Base-by-base conservation (phyloP, 2,797 vertebrate genomes). In the Tapirus indicus region DNA sequence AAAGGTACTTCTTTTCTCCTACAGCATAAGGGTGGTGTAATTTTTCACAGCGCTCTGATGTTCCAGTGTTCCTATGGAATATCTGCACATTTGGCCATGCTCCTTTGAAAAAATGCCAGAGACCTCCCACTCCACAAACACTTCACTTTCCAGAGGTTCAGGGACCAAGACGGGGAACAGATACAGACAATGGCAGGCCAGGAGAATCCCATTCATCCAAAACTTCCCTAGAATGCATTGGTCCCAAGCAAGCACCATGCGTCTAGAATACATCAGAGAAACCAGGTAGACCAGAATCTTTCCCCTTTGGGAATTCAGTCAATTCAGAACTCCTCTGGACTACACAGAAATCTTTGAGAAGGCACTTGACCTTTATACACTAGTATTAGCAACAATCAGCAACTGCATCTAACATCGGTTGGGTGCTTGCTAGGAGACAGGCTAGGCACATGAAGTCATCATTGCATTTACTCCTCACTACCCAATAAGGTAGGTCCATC, bases 331-430 rank as follows among this genome's bases (percentile, higher is more conserved):
- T 94, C 74, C 16, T 74, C 60, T 16, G 44, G 71, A 78, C 52
- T 82, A 62, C 29, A 71, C 21, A 58, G 49, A 95, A 89, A 85
- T 49, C 56, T 95, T 38, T 60, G 41, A 96, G 85, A 75, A 82
- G 60, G 35, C 17, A 58, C 17, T 7, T 66, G 41, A 93, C 41
- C 79, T 93, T 92, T 52, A 56, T 3, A 78, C 9, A 47, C 25
- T 20, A 32, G 4, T 71, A 71, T 71, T 77, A 87, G 56, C 64
- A 56, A 85, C 71, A 88, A 38, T 35, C 29, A 68, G 58, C 56
- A 89, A 62, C 35, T 49, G 44, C 32, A 84, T 74, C 41, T 52
- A 72, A 72, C 41, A 92, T n/a, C 49, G 66, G 18, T 10, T 69
- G 38, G 49, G 58, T 41, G 27, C 71, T 49, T 88, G 71, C 71